These are phyloP conservation scores for Perithous albicinctus DNA, from an alignment of 2,888 invertebrate species.

Conservation along the genomic window DNA sequence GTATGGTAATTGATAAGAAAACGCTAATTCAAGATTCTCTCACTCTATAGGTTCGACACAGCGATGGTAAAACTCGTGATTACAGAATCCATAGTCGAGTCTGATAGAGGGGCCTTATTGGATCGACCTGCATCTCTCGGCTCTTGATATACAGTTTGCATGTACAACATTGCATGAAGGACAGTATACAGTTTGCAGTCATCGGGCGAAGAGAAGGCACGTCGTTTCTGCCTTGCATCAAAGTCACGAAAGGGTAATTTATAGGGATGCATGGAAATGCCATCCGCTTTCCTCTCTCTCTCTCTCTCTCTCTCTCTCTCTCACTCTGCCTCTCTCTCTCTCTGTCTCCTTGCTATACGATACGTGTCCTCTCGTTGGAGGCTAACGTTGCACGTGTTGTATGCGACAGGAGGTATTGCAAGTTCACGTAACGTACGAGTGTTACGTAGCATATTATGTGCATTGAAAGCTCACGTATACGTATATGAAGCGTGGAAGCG, in stretches of 20 bases:
- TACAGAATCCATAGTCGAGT: too few relatives aligned
- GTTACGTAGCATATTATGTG: neutral
- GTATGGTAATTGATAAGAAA: too few relatives aligned
- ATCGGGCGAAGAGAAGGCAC: neutral
- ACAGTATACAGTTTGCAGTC: neutral
- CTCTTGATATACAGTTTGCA: conserved; percentile 12
- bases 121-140: neutral
- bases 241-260: conserved; percentile 17
- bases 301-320: too few relatives aligned
- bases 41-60: too few relatives aligned
- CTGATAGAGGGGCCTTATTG: neutral
- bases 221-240: neutral
- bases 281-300: conserved; percentile 34
- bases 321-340: conserved; percentile 31
- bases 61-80: too few relatives aligned
- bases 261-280: conserved; percentile 23
- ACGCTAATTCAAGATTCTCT: too few relatives aligned
- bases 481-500: neutral
- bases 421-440: neutral
- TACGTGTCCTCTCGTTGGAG: neutral
- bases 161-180: neutral
- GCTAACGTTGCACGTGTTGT: neutral
- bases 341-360: neutral
- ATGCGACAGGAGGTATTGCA: neutral
- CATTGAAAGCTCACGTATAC: neutral